Percentiles rank a stretch among this genome's conserved stretches.
Evolutionary conservation across 2,888 invertebrate genomes (phyloP).

Genomic region (Andrena chrysosceles): DNA sequence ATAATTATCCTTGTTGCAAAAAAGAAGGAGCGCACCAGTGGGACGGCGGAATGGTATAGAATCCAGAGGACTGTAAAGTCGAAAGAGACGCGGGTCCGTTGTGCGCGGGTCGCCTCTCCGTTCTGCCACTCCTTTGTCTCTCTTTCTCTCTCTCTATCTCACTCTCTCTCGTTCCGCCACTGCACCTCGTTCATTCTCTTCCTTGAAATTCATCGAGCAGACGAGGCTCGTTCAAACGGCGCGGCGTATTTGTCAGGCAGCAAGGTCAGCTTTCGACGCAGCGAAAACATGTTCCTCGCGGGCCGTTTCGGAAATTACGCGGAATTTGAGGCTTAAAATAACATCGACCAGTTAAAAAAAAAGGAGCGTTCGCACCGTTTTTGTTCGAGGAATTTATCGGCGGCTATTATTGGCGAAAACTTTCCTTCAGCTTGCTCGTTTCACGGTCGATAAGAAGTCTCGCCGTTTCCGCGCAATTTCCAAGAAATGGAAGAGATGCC

Average conservation of each 20-base stretch:
- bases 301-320: conserved; percentile 13
- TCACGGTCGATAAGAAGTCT: neutral
- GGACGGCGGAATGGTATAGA: neutral
- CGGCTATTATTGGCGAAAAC: neutral
- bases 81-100: conserved; percentile 29
- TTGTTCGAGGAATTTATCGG: neutral
- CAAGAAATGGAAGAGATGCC: neutral
- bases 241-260: conserved; percentile 31
- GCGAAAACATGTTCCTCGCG: conserved; percentile 1
- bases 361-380: too few species aligned
- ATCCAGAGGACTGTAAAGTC: conserved; percentile 7
- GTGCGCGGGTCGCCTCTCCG: conserved; percentile 9
- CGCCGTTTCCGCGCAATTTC: neutral
- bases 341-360: too few species aligned
- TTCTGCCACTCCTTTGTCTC: conserved; percentile 1
- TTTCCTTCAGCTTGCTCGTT: neutral
- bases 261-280: conserved; percentile 30
- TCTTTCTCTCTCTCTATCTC: conserved; percentile 6
- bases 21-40: conserved; percentile 21
- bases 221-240: conserved; percentile 9
- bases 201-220: conserved; percentile 26
- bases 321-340: neutral
- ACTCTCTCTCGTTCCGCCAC: neutral
- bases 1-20: neutral
- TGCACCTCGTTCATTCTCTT: conserved; percentile 5